phyloP scores from a whole-genome alignment of 2,888 invertebrate species.

The Cataglyphis albicans region DNA sequence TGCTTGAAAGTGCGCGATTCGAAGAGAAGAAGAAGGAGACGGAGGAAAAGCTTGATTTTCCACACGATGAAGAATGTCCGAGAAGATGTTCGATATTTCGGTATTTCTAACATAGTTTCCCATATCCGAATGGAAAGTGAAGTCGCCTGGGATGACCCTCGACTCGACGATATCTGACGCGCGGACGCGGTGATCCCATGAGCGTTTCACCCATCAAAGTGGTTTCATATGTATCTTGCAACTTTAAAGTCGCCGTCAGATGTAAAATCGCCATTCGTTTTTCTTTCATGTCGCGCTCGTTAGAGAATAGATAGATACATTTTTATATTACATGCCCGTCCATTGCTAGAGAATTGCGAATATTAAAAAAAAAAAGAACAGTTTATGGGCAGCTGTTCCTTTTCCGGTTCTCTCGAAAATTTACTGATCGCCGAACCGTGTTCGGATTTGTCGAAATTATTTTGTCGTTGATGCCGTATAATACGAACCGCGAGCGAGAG shows the following conservation, averaged over 20 bases:
- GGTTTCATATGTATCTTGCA: conserved; percentile 75
- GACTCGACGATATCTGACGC: conserved; percentile 58
- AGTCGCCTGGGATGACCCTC: conserved; percentile 68
- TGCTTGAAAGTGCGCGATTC: conserved; percentile 31
- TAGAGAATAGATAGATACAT: conserved; percentile 12
- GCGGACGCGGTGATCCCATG: conserved; percentile 72
- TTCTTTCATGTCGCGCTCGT: conserved; percentile 21
- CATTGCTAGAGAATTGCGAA: not conserved
- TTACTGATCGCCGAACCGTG: conserved; percentile 41
- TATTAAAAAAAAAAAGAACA: not conserved
- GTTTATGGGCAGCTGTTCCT: conserved; percentile 9
- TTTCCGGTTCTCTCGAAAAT: conserved; percentile 1
- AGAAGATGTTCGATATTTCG: conserved; percentile 55
- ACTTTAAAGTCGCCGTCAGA: conserved; percentile 79
- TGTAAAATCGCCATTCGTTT: conserved; percentile 75
- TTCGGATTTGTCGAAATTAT: conserved; percentile 55
- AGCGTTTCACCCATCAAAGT: conserved; percentile 76
- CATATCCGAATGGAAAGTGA: conserved; percentile 63
- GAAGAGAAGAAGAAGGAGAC: not conserved
- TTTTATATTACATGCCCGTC: not conserved
- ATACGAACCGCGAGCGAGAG: conserved; percentile 40
- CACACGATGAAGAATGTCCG: conserved; percentile 65
- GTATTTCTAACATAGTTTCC: conserved; percentile 49
- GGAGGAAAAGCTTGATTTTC: conserved; percentile 66
- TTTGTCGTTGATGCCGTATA: conserved; percentile 51